Percentiles rank a stretch among this genome's conserved stretches.
Conservation (phyloP, 2,797 vertebrate genomes). For the Alauda arvensis region DNA sequence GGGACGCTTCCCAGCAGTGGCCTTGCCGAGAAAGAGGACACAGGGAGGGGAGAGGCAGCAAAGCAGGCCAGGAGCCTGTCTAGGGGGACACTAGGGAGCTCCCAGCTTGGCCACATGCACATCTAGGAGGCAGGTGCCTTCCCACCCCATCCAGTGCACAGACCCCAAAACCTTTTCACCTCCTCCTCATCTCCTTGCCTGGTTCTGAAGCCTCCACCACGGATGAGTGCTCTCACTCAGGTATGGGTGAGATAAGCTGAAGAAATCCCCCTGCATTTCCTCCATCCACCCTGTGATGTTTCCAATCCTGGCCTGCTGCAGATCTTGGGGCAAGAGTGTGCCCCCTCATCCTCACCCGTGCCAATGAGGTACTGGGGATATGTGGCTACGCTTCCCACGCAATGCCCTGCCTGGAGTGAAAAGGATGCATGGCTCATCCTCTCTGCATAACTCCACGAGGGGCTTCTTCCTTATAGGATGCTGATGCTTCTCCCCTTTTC, state of each 20-base stretch:
- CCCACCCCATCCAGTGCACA: neutral
- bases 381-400: rapidly evolving
- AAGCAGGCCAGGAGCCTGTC: neutral
- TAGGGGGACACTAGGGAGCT: neutral
- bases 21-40: conserved; percentile 1
- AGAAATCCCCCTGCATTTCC: neutral
- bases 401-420: rapidly evolving
- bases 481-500: neutral
- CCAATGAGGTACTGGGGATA: neutral
- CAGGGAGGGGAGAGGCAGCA: neutral
- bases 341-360: rapidly evolving
- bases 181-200: neutral
- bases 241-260: neutral
- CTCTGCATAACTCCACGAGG: rapidly evolving
- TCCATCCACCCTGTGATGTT: neutral
- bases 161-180: neutral
- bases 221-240: neutral
- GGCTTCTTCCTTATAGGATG: neutral
- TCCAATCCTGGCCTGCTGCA: neutral
- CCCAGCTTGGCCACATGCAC: rapidly evolving
- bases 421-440: neutral
- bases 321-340: neutral
- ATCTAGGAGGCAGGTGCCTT: neutral
- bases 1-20: neutral
- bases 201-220: neutral